Percentiles rank a stretch among this genome's conserved stretches.
phyloP scores from a whole-genome alignment of 1,140 invertebrate species.

The Trichonephila clavata region DNA sequence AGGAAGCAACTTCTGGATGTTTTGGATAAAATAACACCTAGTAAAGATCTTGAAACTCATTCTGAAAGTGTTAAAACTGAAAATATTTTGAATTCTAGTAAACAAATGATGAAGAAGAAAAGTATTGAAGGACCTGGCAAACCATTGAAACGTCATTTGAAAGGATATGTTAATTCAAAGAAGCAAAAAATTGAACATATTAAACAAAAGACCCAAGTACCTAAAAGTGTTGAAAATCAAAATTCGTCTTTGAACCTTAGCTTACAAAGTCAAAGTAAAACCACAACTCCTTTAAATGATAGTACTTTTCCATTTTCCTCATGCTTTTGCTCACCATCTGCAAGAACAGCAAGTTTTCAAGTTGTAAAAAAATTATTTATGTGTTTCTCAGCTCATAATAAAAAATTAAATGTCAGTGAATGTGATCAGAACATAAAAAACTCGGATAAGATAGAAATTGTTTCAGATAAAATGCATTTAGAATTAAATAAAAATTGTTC shows the following conservation, averaged over 20 bases:
- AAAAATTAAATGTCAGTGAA: not conserved
- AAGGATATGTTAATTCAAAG: not conserved
- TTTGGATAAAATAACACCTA: conserved; percentile 17
- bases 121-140: not conserved
- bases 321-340: conserved; percentile 40
- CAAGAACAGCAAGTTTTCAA: conserved; percentile 27
- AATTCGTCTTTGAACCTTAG: too few relatives aligned
- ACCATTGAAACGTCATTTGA: not conserved
- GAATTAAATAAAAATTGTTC: not conserved
- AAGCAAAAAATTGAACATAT: not conserved
- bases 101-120: not conserved
- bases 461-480: not conserved
- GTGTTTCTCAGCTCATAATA: conserved; percentile 1
- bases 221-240: conserved; percentile 17
- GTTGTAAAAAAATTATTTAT: not conserved
- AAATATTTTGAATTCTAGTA: not conserved
- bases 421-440: not conserved
- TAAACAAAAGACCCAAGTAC: not conserved
- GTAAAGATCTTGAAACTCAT: not conserved
- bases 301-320: not conserved
- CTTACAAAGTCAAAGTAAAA: not conserved
- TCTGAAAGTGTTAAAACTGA: not conserved
- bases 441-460: not conserved
- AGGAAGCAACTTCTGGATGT: conserved; percentile 58
- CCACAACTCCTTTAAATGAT: not conserved